A percentile compares a stretch with the other conserved stretches of the same genome.
These are phyloP conservation scores for Phocides pigmalion DNA, from an alignment of 1,140 invertebrate species.

Conservation along the genomic window DNA sequence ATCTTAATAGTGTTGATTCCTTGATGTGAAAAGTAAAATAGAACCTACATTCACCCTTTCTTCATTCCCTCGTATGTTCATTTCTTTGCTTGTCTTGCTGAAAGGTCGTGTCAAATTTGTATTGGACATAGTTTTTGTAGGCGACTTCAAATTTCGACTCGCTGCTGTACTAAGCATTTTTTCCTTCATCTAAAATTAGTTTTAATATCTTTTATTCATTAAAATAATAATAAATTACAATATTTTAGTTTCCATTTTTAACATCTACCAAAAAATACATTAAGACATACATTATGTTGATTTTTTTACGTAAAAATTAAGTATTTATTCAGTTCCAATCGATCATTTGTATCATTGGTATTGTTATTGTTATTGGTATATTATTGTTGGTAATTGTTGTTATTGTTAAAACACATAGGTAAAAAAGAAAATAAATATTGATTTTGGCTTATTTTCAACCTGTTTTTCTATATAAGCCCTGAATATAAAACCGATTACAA, in stretches of 20 bases:
- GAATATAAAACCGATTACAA: slow-evolving; percentile 38
- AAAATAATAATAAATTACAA: neutral
- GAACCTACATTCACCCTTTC: slow-evolving; percentile 45
- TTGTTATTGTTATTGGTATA: no score
- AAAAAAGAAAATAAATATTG: no score
- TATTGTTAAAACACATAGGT: no score
- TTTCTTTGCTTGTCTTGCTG: slow-evolving; percentile 42
- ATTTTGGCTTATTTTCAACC: no score
- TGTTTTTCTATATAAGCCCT: no score
- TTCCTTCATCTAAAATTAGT: slow-evolving; percentile 65
- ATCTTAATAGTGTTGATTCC: neutral
- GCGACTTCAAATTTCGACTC: slow-evolving; percentile 60
- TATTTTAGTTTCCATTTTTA: neutral
- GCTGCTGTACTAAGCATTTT: slow-evolving; percentile 69
- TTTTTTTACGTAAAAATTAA: no score
- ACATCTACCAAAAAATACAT: no score
- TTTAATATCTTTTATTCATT: slow-evolving; percentile 6
- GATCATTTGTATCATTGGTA: no score
- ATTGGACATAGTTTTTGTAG: slow-evolving; percentile 49
- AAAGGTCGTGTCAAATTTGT: slow-evolving; percentile 42
- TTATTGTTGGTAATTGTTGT: no score
- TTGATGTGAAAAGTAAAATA: neutral
- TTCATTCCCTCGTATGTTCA: slow-evolving; percentile 12
- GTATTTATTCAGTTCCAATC: no score
- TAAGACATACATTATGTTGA: no score